Evolutionary conservation across 1,140 invertebrate species (phyloP).

Genomic region (Lordiphosa stackelbergi): DNA sequence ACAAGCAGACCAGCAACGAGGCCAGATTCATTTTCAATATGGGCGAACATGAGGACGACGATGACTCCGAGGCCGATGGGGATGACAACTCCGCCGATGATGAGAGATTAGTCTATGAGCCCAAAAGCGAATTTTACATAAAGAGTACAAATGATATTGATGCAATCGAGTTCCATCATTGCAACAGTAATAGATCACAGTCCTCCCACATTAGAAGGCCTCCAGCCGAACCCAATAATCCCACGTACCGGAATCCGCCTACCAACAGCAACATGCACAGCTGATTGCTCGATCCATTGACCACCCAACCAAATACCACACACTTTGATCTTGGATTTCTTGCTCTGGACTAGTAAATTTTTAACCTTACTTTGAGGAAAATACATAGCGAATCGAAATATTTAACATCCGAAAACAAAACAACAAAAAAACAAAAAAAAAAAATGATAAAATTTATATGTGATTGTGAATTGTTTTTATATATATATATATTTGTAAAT

Average conservation of each 20-base stretch:
- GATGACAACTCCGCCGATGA: conserved; percentile 23
- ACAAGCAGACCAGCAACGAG: conserved; percentile 29
- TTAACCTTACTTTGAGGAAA: conserved; percentile 67
- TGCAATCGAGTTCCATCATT: conserved; percentile 62
- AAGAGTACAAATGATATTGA: conserved; percentile 73
- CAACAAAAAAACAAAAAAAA: background rate
- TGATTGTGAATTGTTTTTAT: conserved; percentile 75
- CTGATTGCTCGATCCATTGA: conserved; percentile 43
- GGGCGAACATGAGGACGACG: conserved; percentile 49
- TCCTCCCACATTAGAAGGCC: conserved; percentile 19
- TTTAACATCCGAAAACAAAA: conserved; percentile 57
- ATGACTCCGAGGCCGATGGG: conserved; percentile 42
- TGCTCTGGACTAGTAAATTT: conserved; percentile 72
- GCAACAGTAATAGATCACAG: conserved; percentile 22
- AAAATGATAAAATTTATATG: conserved; percentile 72
- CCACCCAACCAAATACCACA: conserved; percentile 26
- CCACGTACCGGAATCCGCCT: conserved; percentile 18
- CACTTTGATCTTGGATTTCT: conserved; percentile 70
- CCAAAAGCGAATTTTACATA: conserved; percentile 62
- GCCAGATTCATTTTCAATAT: conserved; percentile 64
- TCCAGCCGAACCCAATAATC: conserved; percentile 7
- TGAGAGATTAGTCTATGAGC: conserved; percentile 45
- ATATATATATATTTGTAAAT: conserved; percentile 72
- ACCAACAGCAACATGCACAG: conserved; percentile 36
- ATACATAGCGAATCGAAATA: conserved; percentile 67